These are phyloP conservation scores for Nyctereutes procyonoides DNA, from an alignment of 2,113 vertebrate genomes.

Conservation along the genomic window DNA sequence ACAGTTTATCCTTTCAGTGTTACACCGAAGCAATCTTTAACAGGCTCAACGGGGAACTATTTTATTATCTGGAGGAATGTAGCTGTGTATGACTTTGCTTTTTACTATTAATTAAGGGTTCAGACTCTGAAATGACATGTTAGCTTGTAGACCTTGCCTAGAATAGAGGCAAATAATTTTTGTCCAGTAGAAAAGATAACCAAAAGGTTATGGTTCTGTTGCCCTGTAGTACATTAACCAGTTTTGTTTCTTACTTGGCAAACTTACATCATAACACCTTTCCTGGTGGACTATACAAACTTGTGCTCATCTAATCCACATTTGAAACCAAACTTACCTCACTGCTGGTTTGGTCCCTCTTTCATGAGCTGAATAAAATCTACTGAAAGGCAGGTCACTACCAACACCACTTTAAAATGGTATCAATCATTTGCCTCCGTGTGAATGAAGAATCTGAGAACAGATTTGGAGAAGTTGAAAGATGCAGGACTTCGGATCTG, in stretches of 20 bases:
- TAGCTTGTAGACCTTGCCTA: background rate
- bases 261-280: background rate
- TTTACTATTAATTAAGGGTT: background rate
- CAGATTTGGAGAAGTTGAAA: background rate
- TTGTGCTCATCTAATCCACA: background rate
- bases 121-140: background rate
- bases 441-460: background rate
- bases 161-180: background rate
- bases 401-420: background rate
- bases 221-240: background rate
- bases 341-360: background rate
- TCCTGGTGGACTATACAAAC: background rate
- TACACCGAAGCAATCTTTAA: background rate
- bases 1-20: background rate
- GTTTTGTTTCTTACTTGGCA: background rate
- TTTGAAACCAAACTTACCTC: background rate
- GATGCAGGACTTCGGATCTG: background rate
- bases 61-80: background rate
- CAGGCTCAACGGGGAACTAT: background rate
- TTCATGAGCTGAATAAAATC: background rate
- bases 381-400: background rate
- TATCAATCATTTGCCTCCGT: background rate
- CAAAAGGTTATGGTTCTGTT: background rate
- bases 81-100: background rate
- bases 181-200: background rate